Percentiles rank a stretch among this genome's conserved stretches.
Conservation (phyloP, 2,888 invertebrate genomes). For the Cosmia pyralina region DNA sequence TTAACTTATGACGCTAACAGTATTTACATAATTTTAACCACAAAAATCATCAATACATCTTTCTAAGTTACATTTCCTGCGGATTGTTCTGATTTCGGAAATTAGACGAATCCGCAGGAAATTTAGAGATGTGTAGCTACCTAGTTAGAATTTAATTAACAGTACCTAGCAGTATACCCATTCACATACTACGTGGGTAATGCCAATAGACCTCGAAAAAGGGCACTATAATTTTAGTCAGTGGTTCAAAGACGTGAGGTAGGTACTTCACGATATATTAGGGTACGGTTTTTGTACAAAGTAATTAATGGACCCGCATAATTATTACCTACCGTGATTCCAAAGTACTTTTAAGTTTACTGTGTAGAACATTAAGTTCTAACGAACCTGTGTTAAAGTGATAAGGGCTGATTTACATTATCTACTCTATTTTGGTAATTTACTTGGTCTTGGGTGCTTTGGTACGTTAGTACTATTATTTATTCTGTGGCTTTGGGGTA, state of each 20-base stretch:
- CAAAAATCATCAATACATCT: no score
- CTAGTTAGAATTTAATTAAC: no score
- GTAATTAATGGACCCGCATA: conserved; percentile 52
- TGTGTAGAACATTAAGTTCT: conserved; percentile 31
- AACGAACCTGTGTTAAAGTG: conserved; percentile 32
- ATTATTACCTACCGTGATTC: conserved; percentile 49
- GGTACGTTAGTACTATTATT: no score
- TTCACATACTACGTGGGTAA: conserved; percentile 13
- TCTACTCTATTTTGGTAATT: conserved; percentile 19
- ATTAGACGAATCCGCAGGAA: no score
- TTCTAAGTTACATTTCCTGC: no score
- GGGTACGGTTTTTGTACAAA: conserved; percentile 47
- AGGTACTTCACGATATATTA: conserved; percentile 37
- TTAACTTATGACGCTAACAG: no score
- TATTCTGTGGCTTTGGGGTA: no score
- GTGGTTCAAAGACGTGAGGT: conserved; percentile 33
- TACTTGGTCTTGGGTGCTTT: conserved; percentile 1
- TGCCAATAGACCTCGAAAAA: conserved; percentile 17
- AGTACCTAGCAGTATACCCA: not conserved
- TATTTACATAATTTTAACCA: no score
- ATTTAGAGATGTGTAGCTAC: no score
- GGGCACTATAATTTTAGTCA: conserved; percentile 36
- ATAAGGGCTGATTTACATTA: conserved; percentile 47
- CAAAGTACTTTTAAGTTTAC: conserved; percentile 44
- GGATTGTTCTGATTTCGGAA: no score